Percentiles rank a stretch among this genome's conserved stretches.
phyloP scores from a whole-genome alignment of 2,888 invertebrate genomes.

The Alviniconcha strummeri region DNA sequence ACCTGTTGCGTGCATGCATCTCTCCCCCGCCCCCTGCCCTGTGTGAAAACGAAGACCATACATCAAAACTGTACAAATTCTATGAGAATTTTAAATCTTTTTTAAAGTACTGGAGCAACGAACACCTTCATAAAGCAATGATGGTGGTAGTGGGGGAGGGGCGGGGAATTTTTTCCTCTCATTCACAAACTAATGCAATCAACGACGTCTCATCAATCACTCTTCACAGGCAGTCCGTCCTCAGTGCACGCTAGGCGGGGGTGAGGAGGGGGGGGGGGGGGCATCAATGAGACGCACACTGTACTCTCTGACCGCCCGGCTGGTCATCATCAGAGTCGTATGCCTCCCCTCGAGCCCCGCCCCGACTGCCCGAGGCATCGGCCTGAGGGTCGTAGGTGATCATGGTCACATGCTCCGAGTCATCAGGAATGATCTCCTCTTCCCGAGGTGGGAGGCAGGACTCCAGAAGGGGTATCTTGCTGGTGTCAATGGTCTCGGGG shows the following conservation, averaged over 20 bases:
- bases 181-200: background rate
- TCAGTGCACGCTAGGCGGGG: background rate
- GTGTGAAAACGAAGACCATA: no score
- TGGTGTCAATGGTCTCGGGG: constrained; percentile 80
- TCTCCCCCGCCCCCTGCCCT: no score
- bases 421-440: constrained; percentile 84
- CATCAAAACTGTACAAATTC: no score
- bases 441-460: constrained; percentile 71
- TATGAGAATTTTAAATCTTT: no score
- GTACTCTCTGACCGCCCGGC: constrained; percentile 62
- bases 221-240: background rate
- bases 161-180: background rate
- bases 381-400: constrained; percentile 87
- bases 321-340: constrained; percentile 70
- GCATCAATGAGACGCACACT: constrained; percentile 69
- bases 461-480: constrained; percentile 78
- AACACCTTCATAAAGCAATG: no score
- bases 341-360: constrained; percentile 42
- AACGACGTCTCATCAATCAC: background rate
- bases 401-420: constrained; percentile 83
- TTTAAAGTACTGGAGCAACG: no score
- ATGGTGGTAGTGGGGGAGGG: no score
- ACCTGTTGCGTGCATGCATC: no score
- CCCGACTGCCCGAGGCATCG: constrained; percentile 35
- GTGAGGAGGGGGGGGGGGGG: no score